Base-by-base conservation (phyloP, 2,888 invertebrate genomes). In the Hoplodrina blanda region DNA sequence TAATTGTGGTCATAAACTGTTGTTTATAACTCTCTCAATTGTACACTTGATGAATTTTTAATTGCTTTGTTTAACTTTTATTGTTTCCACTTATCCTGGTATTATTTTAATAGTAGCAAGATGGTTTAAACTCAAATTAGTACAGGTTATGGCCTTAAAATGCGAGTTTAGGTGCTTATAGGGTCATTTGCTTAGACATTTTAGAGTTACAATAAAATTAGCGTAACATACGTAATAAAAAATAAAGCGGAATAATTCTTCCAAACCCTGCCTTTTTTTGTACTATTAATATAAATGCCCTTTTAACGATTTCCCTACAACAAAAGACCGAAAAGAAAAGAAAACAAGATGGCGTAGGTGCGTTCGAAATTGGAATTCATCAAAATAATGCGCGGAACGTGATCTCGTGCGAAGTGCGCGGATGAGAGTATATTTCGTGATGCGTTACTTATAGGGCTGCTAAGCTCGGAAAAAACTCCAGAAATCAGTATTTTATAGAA, bases 361-460 rank as follows among this genome's bases (percentile, higher is more conserved):
- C 82, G 87, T 89, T 90, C 88, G 83, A 87, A 89, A 87, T 88
- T 89, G 88, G 89, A 90, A 92, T 92, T 89, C 89, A 90, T 94
- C 93, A 94, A 91, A 93, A 92, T 93, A 94, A 95, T 92, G 93
- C 86, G 87, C 82, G 89, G 92, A 93, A 95, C 95, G 95, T 95
- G 95, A 95, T 93, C 88, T 89, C 88, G 87, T 78, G 87, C 85
- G 84, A 87, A 89, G 88, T 89, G 84, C 80, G 79, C 84, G 94
- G 95, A 95, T 95, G 90, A 94, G 85, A 91, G 90, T 93, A 90
- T 91, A 90, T 91, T 88, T 90, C 86, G 90, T 90, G 89, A 91
- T 89, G 89, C 87, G 86, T 91, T 90, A 87, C 84, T 84, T 41
- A 11, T 62, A 84, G 84, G 84, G 84, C 44, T 83, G 82, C 30